These are phyloP conservation scores for Oplegnathus fasciatus DNA, from an alignment of 2,113 vertebrate genomes.

Conservation along the genomic window DNA sequence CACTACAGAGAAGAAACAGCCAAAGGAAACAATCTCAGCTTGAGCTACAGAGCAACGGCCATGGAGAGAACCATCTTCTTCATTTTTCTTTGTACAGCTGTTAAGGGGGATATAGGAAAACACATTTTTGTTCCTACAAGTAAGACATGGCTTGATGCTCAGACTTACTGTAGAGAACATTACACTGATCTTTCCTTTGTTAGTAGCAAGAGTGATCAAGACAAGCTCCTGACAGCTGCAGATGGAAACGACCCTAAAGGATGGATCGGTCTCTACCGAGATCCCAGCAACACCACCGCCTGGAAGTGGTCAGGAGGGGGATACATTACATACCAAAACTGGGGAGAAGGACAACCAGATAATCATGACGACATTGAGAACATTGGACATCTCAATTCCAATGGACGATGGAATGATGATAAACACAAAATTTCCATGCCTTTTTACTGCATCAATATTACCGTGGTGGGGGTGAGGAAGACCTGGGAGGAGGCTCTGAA, in stretches of 20 bases:
- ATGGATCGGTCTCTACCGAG: too few relatives aligned
- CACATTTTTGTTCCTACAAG: fast-evolving
- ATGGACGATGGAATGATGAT: background rate
- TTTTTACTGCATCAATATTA: conserved; percentile 47
- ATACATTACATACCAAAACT: background rate
- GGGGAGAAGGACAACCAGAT: fast-evolving
- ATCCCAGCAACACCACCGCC: fast-evolving
- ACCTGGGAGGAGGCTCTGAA: conserved; percentile 58
- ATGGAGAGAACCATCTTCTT: conserved; percentile 12
- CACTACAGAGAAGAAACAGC: background rate
- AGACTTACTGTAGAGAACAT: fast-evolving
- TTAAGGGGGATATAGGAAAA: background rate
- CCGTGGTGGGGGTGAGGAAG: background rate
- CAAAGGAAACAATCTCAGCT: background rate
- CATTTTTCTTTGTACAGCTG: conserved; percentile 15
- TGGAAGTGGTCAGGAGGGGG: conserved; percentile 57
- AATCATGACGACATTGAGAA: fast-evolving
- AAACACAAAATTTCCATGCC: fast-evolving
- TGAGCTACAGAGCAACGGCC: background rate
- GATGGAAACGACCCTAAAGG: too few relatives aligned
- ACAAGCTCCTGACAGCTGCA: background rate
- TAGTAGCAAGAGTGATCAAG: background rate
- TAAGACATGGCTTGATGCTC: background rate
- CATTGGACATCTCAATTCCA: fast-evolving
- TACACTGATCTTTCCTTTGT: conserved; percentile 37